phyloP scores from a whole-genome alignment of 2,113 vertebrate genomes.

The Ellobius talpinus region DNA sequence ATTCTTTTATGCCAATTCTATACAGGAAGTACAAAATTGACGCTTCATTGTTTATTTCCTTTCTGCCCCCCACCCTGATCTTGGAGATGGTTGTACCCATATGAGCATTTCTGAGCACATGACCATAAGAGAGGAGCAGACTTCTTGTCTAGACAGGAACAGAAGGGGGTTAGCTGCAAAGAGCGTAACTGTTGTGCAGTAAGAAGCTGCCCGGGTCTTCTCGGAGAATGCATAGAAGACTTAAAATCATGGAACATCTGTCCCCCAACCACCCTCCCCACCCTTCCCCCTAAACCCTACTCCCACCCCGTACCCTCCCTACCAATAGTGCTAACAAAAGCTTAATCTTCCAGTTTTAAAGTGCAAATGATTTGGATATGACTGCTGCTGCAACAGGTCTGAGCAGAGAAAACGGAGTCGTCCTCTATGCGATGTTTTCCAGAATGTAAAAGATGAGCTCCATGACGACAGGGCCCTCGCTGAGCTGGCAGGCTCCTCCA shows the following conservation, averaged over 20 bases:
- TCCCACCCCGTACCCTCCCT: conserved; percentile 67
- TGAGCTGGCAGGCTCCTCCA: conserved; percentile 94
- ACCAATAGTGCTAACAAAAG: conserved; percentile 91
- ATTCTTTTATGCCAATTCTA: conserved; percentile 80
- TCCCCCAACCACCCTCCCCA: conserved; percentile 66
- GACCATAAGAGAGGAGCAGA: conserved; percentile 83
- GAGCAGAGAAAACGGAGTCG: conserved; percentile 85
- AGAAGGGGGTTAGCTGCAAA: conserved; percentile 87
- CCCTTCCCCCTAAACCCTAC: conserved; percentile 41
- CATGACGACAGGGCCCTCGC: conserved; percentile 93
- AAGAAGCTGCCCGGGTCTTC: conserved; percentile 88
- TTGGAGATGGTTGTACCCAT: conserved; percentile 83
- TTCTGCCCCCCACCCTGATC: conserved; percentile 67
- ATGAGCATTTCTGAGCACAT: conserved; percentile 85
- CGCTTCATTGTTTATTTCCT: conserved; percentile 87
- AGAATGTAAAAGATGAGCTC: conserved; percentile 99
- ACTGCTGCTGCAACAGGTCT: conserved; percentile 88
- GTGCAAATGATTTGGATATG: conserved; percentile 92
- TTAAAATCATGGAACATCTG: conserved; percentile 90
- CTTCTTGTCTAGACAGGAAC: conserved; percentile 85
- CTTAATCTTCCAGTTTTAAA: conserved; percentile 92
- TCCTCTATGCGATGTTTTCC: conserved; percentile 94
- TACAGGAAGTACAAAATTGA: conserved; percentile 84
- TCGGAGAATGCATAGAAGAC: conserved; percentile 94
- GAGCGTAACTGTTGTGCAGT: conserved; percentile 87